Conservation (phyloP, 2,888 invertebrate species). For the Agriopis marginaria region DNA sequence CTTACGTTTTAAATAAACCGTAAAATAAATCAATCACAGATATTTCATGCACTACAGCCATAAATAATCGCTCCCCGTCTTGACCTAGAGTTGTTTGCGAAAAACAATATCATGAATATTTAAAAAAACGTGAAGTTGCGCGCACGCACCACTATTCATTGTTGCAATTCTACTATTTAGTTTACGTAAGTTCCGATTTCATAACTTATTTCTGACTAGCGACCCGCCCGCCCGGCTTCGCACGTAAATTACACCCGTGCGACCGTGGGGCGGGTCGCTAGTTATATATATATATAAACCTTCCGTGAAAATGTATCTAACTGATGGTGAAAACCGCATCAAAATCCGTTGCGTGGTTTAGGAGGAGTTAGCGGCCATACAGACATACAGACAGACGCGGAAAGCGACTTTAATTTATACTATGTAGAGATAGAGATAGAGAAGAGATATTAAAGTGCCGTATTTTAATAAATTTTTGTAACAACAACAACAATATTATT, state of each 20-base stretch:
- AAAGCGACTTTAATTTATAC: no score
- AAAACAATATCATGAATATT: constrained; percentile 33
- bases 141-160: constrained; percentile 27
- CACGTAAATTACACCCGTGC: no score
- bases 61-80: constrained; percentile 21
- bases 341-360: no score
- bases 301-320: no score
- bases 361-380: no score
- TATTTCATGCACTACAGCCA: constrained; percentile 27
- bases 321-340: no score
- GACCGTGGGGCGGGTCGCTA: no score
- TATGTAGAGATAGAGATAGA: no score
- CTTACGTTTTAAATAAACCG: neutral
- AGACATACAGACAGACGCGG: no score
- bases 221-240: no score
- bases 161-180: constrained; percentile 17
- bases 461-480: neutral
- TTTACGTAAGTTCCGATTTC: constrained; percentile 30
- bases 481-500: no score
- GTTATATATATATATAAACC: no score
- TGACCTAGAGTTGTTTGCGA: constrained; percentile 30
- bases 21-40: constrained; percentile 17
- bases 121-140: constrained; percentile 18
- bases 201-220: constrained; percentile 20
- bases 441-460: constrained; percentile 13